Evolutionary conservation across 92 coral and sea anemone species (phyloP).

Genomic region (Zoanthus gigantus): DNA sequence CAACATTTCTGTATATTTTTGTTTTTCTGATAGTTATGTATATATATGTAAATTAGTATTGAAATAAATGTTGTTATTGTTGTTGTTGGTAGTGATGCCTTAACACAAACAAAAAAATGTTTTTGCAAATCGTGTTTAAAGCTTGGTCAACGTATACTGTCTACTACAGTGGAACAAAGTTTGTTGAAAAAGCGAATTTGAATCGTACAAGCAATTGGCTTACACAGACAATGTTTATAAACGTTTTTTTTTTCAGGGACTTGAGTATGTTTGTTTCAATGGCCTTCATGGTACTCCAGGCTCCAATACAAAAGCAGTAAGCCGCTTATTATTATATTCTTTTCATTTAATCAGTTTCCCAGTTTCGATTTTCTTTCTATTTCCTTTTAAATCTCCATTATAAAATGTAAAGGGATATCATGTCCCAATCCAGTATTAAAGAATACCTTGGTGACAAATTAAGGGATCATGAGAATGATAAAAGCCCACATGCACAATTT

Average conservation of each 20-base stretch:
- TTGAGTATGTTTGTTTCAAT: slow-evolving; percentile 64
- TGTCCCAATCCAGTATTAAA: neutral
- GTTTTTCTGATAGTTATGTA: too few species aligned
- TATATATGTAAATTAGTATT: too few species aligned
- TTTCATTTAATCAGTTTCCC: neutral
- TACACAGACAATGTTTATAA: neutral
- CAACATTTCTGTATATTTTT: too few species aligned
- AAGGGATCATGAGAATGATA: too few species aligned
- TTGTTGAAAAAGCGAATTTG: neutral
- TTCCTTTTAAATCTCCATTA: neutral
- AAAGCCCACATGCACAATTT: too few species aligned
- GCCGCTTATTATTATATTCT: neutral
- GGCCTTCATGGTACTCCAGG: slow-evolving; percentile 85
- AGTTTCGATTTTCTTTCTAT: neutral
- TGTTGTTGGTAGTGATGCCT: too few species aligned
- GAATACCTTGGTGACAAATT: too few species aligned
- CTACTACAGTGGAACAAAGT: too few species aligned
- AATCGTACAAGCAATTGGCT: neutral
- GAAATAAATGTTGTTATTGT: too few species aligned
- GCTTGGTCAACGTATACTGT: too few species aligned
- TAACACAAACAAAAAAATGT: too few species aligned
- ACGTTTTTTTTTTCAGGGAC: slow-evolving; percentile 66
- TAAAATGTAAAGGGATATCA: neutral
- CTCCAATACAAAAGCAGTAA: slow-evolving; percentile 75
- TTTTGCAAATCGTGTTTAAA: too few species aligned